A percentile compares a stretch with the other conserved stretches of the same genome.
phyloP scores from a whole-genome alignment of 2,113 vertebrate genomes.

The Cryptoleucopteryx plumbea region DNA sequence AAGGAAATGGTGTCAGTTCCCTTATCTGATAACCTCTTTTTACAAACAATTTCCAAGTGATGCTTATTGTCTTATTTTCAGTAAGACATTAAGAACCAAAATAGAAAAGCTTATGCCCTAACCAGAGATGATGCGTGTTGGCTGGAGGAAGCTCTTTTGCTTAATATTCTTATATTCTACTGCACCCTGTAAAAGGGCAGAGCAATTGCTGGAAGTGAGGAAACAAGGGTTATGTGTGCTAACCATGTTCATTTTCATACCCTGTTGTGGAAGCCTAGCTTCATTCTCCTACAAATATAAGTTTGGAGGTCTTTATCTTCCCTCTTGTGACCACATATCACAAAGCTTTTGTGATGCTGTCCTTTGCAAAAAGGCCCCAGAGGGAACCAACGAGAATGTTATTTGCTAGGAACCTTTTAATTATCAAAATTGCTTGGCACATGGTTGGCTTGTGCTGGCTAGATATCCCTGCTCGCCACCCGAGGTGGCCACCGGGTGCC shows the following conservation, averaged over 20 bases:
- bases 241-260: background rate
- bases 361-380: background rate
- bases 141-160: background rate
- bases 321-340: background rate
- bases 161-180: background rate
- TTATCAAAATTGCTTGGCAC: background rate
- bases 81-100: background rate
- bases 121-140: background rate
- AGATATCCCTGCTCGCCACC: background rate
- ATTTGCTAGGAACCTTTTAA: background rate
- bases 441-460: background rate
- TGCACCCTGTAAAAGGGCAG: background rate
- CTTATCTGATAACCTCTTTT: background rate
- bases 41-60: background rate
- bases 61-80: background rate
- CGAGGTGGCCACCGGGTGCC: accelerated
- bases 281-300: background rate
- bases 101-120: background rate
- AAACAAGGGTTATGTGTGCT: background rate
- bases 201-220: background rate
- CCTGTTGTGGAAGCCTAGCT: background rate
- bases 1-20: background rate
- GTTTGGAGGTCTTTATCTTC: background rate
- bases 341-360: background rate
- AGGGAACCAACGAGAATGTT: background rate